phyloP scores from a whole-genome alignment of 2,113 vertebrate genomes.

The Protobothrops mucrosquamatus region DNA sequence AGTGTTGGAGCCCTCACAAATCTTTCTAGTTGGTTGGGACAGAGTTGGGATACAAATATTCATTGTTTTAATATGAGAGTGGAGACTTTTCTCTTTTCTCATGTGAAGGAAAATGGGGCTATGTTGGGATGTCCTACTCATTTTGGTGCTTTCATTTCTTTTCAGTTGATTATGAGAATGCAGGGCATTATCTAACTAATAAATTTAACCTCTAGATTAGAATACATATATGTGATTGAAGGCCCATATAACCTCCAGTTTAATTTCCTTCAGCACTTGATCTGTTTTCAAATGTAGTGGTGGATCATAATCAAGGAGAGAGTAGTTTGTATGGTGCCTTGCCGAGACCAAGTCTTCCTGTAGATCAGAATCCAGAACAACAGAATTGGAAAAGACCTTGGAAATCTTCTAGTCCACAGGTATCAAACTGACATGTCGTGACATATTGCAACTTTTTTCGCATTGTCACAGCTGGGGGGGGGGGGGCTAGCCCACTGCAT shows the following conservation, averaged over 20 bases:
- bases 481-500: too few species aligned
- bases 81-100: background rate
- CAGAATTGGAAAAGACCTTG: background rate
- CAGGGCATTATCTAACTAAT: background rate
- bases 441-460: too few species aligned
- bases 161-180: background rate
- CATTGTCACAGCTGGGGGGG: too few species aligned
- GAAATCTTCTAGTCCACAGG: background rate
- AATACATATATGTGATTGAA: background rate
- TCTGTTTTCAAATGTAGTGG: background rate
- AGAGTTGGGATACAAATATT: background rate
- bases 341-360: background rate
- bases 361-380: background rate
- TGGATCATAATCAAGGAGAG: background rate
- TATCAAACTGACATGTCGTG: too few species aligned
- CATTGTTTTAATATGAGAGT: background rate
- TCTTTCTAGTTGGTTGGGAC: background rate
- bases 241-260: background rate
- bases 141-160: background rate
- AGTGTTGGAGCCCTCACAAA: too few species aligned
- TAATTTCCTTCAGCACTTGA: background rate
- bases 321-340: background rate
- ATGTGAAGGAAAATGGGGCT: background rate
- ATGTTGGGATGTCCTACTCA: background rate
- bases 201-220: background rate